These are phyloP conservation scores for Garra rufa DNA, from an alignment of 2,113 vertebrate species.

Conservation along the genomic window DNA sequence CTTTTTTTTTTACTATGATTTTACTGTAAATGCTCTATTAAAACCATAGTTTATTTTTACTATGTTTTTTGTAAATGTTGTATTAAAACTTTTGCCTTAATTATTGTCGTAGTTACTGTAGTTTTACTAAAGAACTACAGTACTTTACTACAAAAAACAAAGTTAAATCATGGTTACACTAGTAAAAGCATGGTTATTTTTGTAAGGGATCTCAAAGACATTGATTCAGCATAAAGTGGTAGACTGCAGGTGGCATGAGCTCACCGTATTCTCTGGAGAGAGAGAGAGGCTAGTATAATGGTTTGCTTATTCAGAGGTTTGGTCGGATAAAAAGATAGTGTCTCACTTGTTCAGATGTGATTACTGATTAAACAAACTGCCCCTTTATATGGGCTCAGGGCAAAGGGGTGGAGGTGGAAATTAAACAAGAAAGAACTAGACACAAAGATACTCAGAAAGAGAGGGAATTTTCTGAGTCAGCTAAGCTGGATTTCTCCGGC, in stretches of 20 bases:
- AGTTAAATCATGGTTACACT: background rate
- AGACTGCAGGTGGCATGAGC: constrained; percentile 24
- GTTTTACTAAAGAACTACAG: no score
- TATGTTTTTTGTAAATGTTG: no score
- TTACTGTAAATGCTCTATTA: background rate
- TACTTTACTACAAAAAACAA: no score
- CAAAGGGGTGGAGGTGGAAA: background rate
- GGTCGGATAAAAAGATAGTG: constrained; percentile 6
- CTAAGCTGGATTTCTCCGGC: background rate
- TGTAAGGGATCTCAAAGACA: background rate
- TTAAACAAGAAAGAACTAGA: constrained; percentile 27
- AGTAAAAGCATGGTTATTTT: background rate
- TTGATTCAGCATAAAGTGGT: constrained; percentile 18
- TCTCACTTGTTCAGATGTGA: constrained; percentile 31
- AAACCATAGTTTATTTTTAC: no score
- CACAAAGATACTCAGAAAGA: constrained; percentile 19
- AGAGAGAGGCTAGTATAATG: constrained; percentile 11
- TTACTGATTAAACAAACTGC: constrained; percentile 34
- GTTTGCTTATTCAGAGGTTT: constrained; percentile 39
- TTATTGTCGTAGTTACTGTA: no score
- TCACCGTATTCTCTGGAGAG: constrained; percentile 1
- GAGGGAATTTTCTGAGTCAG: constrained; percentile 25
- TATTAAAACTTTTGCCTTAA: no score
- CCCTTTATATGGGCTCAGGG: background rate
- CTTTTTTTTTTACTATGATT: background rate